Percentiles rank a stretch among this genome's conserved stretches.
Conservation (phyloP, 1,140 invertebrate genomes). For the Drosophila saltans region DNA sequence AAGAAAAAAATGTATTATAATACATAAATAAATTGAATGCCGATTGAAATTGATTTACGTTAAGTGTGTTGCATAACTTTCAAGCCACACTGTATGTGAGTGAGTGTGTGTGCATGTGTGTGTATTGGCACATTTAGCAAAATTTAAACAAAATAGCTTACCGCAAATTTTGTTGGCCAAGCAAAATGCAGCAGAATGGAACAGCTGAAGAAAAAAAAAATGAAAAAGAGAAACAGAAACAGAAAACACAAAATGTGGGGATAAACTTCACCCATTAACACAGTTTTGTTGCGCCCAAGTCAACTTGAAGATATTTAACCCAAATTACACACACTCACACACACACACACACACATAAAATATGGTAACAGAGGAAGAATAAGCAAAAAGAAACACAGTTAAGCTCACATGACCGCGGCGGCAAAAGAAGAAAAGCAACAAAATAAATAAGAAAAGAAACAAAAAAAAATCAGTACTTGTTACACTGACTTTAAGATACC, state of each 20-base stretch:
- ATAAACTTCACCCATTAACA: slow-evolving; percentile 78
- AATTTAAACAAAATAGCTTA: not conserved
- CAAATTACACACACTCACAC: slow-evolving; percentile 48
- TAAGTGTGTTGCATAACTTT: slow-evolving; percentile 54
- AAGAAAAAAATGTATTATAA: slow-evolving; percentile 33
- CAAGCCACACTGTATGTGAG: slow-evolving; percentile 32
- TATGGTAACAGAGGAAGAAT: slow-evolving; percentile 14
- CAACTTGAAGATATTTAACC: slow-evolving; percentile 62
- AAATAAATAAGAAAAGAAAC: slow-evolving; percentile 12
- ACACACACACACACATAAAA: slow-evolving; percentile 12
- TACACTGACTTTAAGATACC: not conserved
- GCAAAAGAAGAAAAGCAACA: slow-evolving; percentile 27
- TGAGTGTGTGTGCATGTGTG: slow-evolving; percentile 17
- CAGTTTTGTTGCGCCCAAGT: slow-evolving; percentile 54
- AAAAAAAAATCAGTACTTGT: not conserved
- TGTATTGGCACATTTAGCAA: not conserved
- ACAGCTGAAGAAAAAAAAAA: not conserved
- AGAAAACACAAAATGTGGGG: slow-evolving; percentile 12
- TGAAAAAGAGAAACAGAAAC: not conserved
- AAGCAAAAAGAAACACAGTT: slow-evolving; percentile 28
- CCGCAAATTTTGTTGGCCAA: slow-evolving; percentile 12
- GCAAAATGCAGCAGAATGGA: slow-evolving; percentile 29
- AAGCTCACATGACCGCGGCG: slow-evolving; percentile 37
- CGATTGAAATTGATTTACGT: slow-evolving; percentile 54
- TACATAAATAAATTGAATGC: slow-evolving; percentile 56